Evolutionary conservation across 2,797 vertebrate genomes (phyloP), one percentile per base, ranked within the genome.

Genomic region (Myotis daubentonii): DNA sequence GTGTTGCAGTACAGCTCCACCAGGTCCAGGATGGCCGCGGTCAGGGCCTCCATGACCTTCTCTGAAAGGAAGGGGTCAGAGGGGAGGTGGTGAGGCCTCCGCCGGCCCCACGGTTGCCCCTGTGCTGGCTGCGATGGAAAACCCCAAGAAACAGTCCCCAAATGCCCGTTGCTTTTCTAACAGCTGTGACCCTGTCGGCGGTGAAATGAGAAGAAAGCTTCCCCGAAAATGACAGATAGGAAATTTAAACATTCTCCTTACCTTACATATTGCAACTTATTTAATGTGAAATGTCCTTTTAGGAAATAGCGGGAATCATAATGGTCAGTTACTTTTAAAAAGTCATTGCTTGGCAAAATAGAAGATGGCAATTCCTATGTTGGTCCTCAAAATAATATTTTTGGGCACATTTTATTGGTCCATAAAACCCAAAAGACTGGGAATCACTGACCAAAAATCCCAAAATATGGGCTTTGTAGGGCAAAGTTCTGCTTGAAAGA

Each of bases 1-100:
- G 99, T 99, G 98, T 98, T 99, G 98, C 99, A 99, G 98, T 99
- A 99, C 1, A 99, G 98, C 93, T 99, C 99, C 62, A 99, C 99
- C 97, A 99, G 98, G 92, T 99, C 99, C 98, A 99, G 98, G 97
- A 99, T 99, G 97, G 99, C 99, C 0, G 99, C 99, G 0, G 99
- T 99, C 97, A 99, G 97, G 97, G 98, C 98, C 98, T 99, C 99
- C 93, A 99, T 99, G 16, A 99, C 98, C 92, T 98, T 98, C 86
- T 99, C 99, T 99, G 98, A 83, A 90, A 78, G 81, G 62, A 19
- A 49, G 28, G 30, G 66, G 80, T 30, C 76, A 19, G 33, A 11
- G 20, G 75, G 22, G 57, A 93, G 6, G 0, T 13, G 9, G 20
- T 12, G 47, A n/a, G 74, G 76, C 16, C 17, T 44, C 44, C 0